Evolutionary conservation across 1,140 invertebrate genomes (phyloP).

Genomic region (Drosophila lacertosa): DNA sequence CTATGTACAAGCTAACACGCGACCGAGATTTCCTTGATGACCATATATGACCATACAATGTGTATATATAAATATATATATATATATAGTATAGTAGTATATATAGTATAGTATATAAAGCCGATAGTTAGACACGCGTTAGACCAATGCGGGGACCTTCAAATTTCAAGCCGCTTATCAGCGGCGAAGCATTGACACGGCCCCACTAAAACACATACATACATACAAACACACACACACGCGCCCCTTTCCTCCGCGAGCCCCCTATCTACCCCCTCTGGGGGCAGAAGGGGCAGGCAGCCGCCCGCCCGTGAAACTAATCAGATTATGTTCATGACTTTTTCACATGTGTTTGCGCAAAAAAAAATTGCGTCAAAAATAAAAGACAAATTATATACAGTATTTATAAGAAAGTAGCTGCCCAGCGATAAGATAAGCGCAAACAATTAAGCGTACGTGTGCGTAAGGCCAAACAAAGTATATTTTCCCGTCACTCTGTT

Average conservation of each 20-base stretch:
- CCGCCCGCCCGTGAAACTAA: constrained; percentile 47
- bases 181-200: constrained; percentile 6
- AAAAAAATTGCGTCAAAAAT: constrained; percentile 1
- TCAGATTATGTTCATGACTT: constrained; percentile 44
- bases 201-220: too few relatives aligned
- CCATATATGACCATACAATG: constrained; percentile 17
- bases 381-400: constrained; percentile 11
- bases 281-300: not conserved
- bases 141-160: constrained; percentile 43
- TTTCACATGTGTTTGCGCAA: constrained; percentile 21
- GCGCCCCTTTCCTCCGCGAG: not conserved
- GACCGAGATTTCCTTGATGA: constrained; percentile 39
- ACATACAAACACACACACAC: too few relatives aligned
- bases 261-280: not conserved
- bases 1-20: constrained; percentile 46
- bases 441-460: not conserved
- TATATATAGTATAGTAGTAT: not conserved
- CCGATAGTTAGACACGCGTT: constrained; percentile 41
- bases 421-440: constrained; percentile 28
- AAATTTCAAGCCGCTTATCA: constrained; percentile 40
- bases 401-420: constrained; percentile 26
- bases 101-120: constrained; percentile 14
- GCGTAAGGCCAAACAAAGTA: too few relatives aligned
- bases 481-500: not conserved
- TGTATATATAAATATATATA: not conserved